Percentiles rank a stretch among this genome's conserved stretches.
phyloP scores from a whole-genome alignment of 2,888 invertebrate species.

The Synanthedon vespiformis region DNA sequence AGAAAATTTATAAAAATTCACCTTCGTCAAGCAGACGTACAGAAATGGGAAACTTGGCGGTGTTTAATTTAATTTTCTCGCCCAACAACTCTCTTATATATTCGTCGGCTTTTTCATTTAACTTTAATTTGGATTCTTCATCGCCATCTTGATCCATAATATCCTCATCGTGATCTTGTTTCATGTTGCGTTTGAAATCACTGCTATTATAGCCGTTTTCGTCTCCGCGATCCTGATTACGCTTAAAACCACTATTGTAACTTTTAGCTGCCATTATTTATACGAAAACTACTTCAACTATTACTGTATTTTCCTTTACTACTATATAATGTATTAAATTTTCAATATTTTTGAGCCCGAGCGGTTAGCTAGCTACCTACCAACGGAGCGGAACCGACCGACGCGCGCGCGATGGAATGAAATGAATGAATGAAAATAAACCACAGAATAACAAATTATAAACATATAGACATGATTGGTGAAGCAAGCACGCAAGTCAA shows the following conservation, averaged over 20 bases:
- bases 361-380: too few relatives aligned
- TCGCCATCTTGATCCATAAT: constrained; percentile 63
- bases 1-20: constrained; percentile 27
- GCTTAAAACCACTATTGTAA: not conserved
- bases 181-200: constrained; percentile 59
- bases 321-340: too few relatives aligned
- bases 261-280: not conserved
- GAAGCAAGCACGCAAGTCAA: too few relatives aligned
- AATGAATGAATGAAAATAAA: too few relatives aligned
- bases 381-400: too few relatives aligned
- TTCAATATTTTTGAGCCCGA: too few relatives aligned
- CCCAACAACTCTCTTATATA: constrained; percentile 80
- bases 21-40: constrained; percentile 80
- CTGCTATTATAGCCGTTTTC: constrained; percentile 59
- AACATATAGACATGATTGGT: too few relatives aligned
- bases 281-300: too few relatives aligned
- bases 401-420: too few relatives aligned
- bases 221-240: constrained; percentile 44
- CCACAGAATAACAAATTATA: too few relatives aligned
- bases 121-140: constrained; percentile 66
- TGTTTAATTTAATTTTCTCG: constrained; percentile 76
- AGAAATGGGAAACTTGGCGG: constrained; percentile 77
- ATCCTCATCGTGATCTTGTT: constrained; percentile 29
- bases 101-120: constrained; percentile 81
- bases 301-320: too few relatives aligned